Evolutionary conservation across 2,113 vertebrate species (phyloP), one percentile per base, ranked within the genome.

Genomic region (Phylloscopus trochiloides): DNA sequence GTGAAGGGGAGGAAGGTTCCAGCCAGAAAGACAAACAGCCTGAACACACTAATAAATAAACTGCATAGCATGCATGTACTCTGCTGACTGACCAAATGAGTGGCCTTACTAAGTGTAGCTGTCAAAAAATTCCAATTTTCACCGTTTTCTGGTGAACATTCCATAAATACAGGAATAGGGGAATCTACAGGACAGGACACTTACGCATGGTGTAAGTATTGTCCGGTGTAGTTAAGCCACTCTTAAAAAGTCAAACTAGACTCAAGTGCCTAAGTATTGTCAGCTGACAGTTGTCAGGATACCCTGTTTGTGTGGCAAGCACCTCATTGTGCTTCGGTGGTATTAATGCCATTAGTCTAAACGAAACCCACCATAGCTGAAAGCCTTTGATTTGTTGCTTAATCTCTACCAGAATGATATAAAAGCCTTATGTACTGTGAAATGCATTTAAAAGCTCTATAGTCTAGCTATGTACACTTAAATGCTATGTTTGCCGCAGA

Each of bases 1-100:
- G 72, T 94, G 84, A 97, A 97, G 92, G 92, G 92, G 73, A 92
- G 52, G 42, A 89, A 79, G 91, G 71, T 45, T 68, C 91, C 92
- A 96, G 80, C 92, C 92, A 93, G 62, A 83, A 97, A 58, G 73
- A 94, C 93, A 94, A 96, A 97, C 79, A 96, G 81, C 88, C 71
- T 94, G 95, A 97, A 95, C 58, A 29, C 16, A 34, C 19, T 85
- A 32, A 54, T 88, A 62, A 80, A n/a, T 98, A 95, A 95, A 83
- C 48, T 68, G 57, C 40, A 51, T 86, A 79, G 79, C 87, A 88
- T 32, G 7, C 21, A 12, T 80, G 26, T 89, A 61, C 42, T 86
- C 62, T 43, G 84, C 92, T 90, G 88, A 79, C 74, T 78, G 71
- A 82, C 25, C 47, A 89, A 95, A 90, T 47, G 74, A 92, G 78